These are phyloP conservation scores for Tamandua tetradactyla DNA, from an alignment of 2,797 vertebrate species.

Conservation along the genomic window DNA sequence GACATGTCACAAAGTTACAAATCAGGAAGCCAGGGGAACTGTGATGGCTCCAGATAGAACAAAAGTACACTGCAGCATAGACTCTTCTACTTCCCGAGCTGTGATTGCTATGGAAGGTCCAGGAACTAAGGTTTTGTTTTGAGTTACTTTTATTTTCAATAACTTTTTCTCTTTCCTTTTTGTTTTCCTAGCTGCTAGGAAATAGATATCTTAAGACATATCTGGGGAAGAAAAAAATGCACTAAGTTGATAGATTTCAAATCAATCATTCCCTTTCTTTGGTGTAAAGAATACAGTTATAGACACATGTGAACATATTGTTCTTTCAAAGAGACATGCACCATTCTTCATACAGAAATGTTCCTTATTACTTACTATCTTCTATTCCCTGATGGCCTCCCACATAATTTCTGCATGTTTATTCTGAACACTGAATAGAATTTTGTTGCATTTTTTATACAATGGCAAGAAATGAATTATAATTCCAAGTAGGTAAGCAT, in stretches of 20 bases:
- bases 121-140: neutral
- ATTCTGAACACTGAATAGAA: neutral
- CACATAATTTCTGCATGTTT: neutral
- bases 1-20: neutral
- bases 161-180: neutral
- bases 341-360: slow-evolving; percentile 32
- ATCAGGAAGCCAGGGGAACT: neutral
- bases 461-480: neutral
- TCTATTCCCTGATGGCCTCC: neutral
- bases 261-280: slow-evolving; percentile 13
- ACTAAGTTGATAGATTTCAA: slow-evolving; percentile 47
- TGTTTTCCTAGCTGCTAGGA: slow-evolving; percentile 15
- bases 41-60: neutral
- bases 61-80: neutral
- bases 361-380: neutral
- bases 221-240: neutral
- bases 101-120: neutral
- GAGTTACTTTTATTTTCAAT: slow-evolving; percentile 46
- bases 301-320: neutral
- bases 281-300: neutral
- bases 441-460: neutral
- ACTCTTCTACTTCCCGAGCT: neutral
- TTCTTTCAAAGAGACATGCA: neutral
- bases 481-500: neutral
- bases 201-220: slow-evolving; percentile 19